Conservation (phyloP, 2,113 vertebrate species). For the Fregata magnificens region DNA sequence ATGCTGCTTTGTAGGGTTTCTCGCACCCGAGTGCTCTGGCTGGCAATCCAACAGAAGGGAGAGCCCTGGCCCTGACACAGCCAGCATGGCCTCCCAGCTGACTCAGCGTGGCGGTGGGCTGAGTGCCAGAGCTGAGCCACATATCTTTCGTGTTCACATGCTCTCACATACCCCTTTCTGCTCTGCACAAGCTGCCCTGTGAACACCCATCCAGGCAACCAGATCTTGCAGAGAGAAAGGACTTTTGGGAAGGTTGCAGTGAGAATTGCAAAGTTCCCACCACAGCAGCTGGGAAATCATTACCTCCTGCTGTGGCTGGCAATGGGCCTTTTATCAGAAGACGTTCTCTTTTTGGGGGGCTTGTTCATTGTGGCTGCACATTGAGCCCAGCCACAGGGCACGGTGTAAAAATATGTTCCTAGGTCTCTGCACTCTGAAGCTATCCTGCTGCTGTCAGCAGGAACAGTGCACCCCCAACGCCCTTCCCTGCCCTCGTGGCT, state of each 20-base stretch:
- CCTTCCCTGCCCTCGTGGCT: background rate
- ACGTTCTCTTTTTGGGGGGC: fast-evolving
- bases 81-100: background rate
- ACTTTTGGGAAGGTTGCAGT: background rate
- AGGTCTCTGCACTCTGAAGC: background rate
- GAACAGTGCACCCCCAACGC: background rate
- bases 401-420: background rate
- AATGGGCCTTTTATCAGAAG: background rate
- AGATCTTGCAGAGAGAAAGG: background rate
- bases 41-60: background rate
- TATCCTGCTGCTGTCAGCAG: background rate
- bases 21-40: background rate
- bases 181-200: background rate
- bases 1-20: background rate
- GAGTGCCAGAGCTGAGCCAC: background rate
- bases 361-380: background rate
- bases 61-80: background rate
- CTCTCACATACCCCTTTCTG: background rate
- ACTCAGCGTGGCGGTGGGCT: background rate
- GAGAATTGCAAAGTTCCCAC: background rate
- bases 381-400: background rate
- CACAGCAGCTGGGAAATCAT: background rate
- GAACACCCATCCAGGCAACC: background rate
- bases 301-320: background rate
- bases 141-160: fast-evolving